Evolutionary conservation across 2,888 invertebrate genomes (phyloP).

Genomic region (Ischnus inquisitorius): DNA sequence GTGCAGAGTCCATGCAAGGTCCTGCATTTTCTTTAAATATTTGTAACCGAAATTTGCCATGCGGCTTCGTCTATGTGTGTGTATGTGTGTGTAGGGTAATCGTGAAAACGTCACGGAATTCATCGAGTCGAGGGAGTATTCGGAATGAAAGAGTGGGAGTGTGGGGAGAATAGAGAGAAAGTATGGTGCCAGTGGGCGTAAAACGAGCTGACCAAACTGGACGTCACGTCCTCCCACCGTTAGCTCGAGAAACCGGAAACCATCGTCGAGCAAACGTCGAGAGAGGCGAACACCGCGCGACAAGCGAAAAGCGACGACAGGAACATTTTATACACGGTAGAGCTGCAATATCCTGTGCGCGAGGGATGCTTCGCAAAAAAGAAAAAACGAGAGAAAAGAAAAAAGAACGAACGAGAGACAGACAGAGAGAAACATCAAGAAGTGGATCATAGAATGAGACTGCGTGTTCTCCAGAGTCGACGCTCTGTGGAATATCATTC

Average conservation of each 20-base stretch:
- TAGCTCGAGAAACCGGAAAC: constrained; percentile 58
- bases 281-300: constrained; percentile 26
- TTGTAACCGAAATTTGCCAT: neutral
- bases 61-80: neutral
- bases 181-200: constrained; percentile 33
- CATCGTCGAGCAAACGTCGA: constrained; percentile 50
- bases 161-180: constrained; percentile 29
- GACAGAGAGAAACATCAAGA: constrained; percentile 21
- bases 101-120: neutral
- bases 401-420: constrained; percentile 17
- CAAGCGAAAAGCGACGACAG: constrained; percentile 54
- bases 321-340: constrained; percentile 40
- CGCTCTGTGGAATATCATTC: constrained; percentile 16
- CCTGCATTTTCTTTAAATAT: neutral
- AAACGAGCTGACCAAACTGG: constrained; percentile 60
- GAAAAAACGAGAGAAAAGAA: constrained; percentile 34
- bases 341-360: constrained; percentile 52
- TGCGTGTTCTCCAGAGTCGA: neutral
- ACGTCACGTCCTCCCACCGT: constrained; percentile 50
- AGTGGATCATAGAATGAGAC: constrained; percentile 17
- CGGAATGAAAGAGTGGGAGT: constrained; percentile 16
- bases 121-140: constrained; percentile 17
- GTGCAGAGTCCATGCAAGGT: neutral
- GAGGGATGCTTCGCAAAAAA: constrained; percentile 51
- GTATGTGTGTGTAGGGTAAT: neutral